A percentile compares a stretch with the other conserved stretches of the same genome.
These are phyloP conservation scores for Platysternon megacephalum DNA, from an alignment of 2,113 vertebrate genomes.

Conservation along the genomic window DNA sequence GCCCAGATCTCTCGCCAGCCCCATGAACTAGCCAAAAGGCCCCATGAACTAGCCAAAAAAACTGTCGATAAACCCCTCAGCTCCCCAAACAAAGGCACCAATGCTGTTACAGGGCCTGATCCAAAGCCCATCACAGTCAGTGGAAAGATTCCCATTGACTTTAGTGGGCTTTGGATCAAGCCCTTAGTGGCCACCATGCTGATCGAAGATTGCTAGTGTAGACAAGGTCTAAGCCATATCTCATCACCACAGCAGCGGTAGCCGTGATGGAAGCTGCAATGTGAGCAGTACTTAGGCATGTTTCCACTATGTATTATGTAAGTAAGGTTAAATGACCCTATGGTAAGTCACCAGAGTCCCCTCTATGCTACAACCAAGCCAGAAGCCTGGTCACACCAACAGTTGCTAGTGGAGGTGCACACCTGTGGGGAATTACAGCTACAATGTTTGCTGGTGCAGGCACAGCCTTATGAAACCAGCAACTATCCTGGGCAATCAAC, in stretches of 20 bases:
- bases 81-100: neutral
- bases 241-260: neutral
- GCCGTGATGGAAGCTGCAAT: neutral
- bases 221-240: no score
- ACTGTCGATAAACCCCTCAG: no score
- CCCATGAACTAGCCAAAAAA: no score
- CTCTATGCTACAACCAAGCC: neutral
- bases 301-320: rapidly evolving
- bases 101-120: no score
- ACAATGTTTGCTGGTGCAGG: neutral
- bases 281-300: rapidly evolving
- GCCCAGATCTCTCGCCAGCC: no score
- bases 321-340: rapidly evolving
- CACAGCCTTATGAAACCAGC: neutral
- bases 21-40: no score
- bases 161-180: neutral
- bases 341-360: neutral
- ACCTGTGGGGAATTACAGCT: neutral
- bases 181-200: neutral
- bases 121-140: no score
- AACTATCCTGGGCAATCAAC: neutral
- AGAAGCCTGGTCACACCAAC: neutral
- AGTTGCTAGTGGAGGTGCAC: neutral
- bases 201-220: no score
- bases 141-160: neutral